These are phyloP conservation scores for Vulpes vulpes DNA, from an alignment of 2,113 vertebrate genomes.

Conservation along the genomic window DNA sequence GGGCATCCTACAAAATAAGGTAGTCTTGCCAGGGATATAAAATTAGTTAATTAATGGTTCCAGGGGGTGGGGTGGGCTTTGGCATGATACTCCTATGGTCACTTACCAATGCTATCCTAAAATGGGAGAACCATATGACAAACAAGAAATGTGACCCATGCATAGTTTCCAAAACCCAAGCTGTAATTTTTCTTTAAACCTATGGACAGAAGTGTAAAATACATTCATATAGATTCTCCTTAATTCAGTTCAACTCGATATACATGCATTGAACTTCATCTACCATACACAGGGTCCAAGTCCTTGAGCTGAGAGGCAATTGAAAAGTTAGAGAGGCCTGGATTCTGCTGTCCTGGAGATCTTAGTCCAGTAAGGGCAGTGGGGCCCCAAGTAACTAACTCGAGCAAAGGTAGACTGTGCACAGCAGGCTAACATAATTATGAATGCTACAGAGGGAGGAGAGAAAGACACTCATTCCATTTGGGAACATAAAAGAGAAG, in stretches of 20 bases:
- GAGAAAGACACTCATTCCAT: background rate
- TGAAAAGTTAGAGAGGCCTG: background rate
- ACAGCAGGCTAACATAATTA: background rate
- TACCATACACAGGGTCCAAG: background rate
- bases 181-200: background rate
- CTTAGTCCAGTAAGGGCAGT: background rate
- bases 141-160: background rate
- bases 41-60: constrained; percentile 46
- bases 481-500: background rate
- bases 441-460: background rate
- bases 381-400: background rate
- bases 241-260: background rate
- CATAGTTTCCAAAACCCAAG: background rate
- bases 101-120: background rate
- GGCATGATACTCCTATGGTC: background rate
- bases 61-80: background rate
- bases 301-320: background rate
- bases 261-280: background rate
- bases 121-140: constrained; percentile 20
- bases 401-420: background rate
- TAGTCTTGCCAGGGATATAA: background rate
- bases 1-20: background rate
- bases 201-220: background rate
- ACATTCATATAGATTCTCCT: background rate
- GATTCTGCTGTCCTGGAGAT: background rate